Percentiles rank a stretch among this genome's conserved stretches.
These are phyloP conservation scores for Erebia epiphron DNA, from an alignment of 2,888 invertebrate genomes.

Conservation along the genomic window DNA sequence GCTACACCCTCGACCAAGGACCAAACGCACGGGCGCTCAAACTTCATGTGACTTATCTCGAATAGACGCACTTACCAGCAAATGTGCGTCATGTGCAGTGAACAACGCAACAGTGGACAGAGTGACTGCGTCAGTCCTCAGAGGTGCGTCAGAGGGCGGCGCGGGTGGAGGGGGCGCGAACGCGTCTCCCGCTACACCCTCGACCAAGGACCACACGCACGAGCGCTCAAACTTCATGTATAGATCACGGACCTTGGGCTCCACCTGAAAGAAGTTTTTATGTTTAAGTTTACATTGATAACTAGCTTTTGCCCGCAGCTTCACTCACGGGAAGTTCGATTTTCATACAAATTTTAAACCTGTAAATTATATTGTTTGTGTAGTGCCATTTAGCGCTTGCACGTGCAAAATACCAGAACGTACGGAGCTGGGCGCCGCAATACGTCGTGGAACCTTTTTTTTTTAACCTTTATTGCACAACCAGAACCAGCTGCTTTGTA, in stretches of 20 bases:
- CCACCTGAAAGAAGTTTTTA: slow-evolving; percentile 57
- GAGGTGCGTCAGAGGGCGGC: slow-evolving; percentile 47
- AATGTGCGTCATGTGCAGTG: slow-evolving; percentile 60
- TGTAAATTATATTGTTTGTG: no score
- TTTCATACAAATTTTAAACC: no score
- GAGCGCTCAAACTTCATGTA: slow-evolving; percentile 91
- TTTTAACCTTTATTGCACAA: no score
- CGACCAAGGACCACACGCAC: slow-evolving; percentile 90
- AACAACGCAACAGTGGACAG: slow-evolving; percentile 55
- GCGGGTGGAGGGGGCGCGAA: slow-evolving; percentile 54
- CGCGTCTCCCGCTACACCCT: slow-evolving; percentile 82
- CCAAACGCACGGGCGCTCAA: slow-evolving; percentile 91
- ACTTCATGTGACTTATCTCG: slow-evolving; percentile 78
- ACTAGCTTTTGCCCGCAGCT: no score
- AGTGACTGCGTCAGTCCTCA: slow-evolving; percentile 45
- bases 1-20: slow-evolving; percentile 90
- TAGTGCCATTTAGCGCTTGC: no score
- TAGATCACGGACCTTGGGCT: slow-evolving; percentile 84
- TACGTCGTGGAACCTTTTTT: no score
- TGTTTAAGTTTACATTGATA: no score
- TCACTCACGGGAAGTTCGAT: no score
- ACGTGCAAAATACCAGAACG: no score
- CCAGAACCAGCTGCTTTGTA: no score
- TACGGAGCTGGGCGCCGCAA: no score
- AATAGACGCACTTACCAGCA: slow-evolving; percentile 52